Conservation (phyloP, 2,797 vertebrate species). For the Ciconia nigra region DNA sequence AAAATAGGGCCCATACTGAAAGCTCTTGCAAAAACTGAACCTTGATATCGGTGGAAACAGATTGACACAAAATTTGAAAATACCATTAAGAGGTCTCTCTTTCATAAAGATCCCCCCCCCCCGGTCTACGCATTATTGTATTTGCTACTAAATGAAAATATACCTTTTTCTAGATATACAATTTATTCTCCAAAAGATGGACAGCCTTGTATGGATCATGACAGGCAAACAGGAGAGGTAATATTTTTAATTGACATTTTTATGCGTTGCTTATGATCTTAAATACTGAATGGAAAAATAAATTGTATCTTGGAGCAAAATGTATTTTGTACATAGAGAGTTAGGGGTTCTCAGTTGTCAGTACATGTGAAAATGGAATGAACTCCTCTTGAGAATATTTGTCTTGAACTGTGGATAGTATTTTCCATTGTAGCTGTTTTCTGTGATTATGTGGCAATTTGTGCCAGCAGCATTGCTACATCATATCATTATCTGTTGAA, state of each 20-base stretch:
- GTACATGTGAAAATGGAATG: neutral
- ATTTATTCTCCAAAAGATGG: slow-evolving; percentile 97
- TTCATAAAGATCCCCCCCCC: too few species aligned
- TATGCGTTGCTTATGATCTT: neutral
- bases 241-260: neutral
- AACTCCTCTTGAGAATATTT: neutral
- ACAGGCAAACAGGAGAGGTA: slow-evolving; percentile 98
- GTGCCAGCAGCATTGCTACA: neutral
- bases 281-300: neutral
- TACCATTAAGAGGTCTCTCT: neutral
- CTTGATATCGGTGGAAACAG: neutral
- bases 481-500: neutral
- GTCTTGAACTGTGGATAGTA: rapidly evolving
- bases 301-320: neutral
- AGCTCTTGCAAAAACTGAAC: neutral
- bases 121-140: neutral
- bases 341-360: neutral
- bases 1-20: neutral
- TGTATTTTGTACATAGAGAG: neutral
- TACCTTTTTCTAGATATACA: slow-evolving; percentile 83
- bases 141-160: neutral
- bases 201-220: slow-evolving; percentile 99
- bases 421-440: neutral
- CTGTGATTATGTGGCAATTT: neutral
- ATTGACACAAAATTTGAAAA: neutral